Conservation (phyloP, 2,888 invertebrate species). For the Cepaea hortensis region DNA sequence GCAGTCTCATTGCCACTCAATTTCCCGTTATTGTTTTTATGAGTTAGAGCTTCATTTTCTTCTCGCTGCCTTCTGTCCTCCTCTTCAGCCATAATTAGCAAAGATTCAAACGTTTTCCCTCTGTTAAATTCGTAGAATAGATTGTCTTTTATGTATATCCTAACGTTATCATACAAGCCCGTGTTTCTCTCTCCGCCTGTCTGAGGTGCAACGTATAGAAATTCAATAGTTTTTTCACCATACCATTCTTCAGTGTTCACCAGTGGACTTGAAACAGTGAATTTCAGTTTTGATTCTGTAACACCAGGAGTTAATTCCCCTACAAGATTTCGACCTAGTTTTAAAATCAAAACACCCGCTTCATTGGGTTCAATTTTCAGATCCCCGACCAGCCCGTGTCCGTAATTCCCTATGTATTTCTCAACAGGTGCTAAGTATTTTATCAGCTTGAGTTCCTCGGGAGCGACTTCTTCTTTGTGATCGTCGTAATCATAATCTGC, state of each 20-base stretch:
- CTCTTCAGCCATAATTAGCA: conserved; percentile 19
- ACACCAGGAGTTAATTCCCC: conserved; percentile 32
- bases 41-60: background rate
- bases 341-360: conserved; percentile 22
- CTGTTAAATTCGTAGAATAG: conserved; percentile 43
- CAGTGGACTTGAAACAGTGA: conserved; percentile 11
- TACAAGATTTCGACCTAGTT: conserved; percentile 20
- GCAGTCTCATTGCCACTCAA: background rate
- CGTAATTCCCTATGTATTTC: conserved; percentile 33
- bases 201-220: conserved; percentile 1
- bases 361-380: conserved; percentile 23
- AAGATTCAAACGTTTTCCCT: conserved; percentile 16
- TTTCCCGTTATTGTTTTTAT: background rate
- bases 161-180: conserved; percentile 19
- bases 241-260: conserved; percentile 31
- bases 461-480: conserved; percentile 26
- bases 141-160: conserved; percentile 18
- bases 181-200: background rate
- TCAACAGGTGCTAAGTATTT: conserved; percentile 32
- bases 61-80: conserved; percentile 12
- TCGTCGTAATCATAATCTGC: conserved; percentile 39
- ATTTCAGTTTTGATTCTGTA: conserved; percentile 23
- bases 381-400: conserved; percentile 39
- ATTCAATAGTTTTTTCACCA: conserved; percentile 31
- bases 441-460: background rate